Base-by-base conservation (phyloP, 2,797 vertebrate genomes). In the Protonibea diacanthus region DNA sequence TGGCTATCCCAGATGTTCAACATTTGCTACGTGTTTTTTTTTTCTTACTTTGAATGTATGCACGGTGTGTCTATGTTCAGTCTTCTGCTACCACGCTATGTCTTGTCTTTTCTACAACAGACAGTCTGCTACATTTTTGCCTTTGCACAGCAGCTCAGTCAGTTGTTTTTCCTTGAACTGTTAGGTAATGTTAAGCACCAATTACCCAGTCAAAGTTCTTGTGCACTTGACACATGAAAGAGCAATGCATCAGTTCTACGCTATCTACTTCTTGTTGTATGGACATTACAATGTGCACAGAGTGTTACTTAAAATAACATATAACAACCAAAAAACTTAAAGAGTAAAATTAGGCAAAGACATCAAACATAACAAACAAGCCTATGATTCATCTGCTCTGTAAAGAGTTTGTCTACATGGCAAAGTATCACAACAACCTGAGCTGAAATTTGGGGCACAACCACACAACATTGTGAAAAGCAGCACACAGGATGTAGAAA, bases 201-300 rank as follows among this genome's bases (percentile, higher is more conserved):
- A 6, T 52, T 40, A 51, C 42, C 17, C 44, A 59, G 27, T 58
- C 56, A 76, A 71, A 68, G 67, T 68, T 40, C 73, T 49, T 25
- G 10, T 64, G 6, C 15, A 13, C 8, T 38, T 45, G 1, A 25
- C 5, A n/a, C 20, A 21, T 20, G 12, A 15, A 27, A 20, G 20
- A 29, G 17, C 27, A 42, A 12, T 29, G 25, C 20, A 59, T 51
- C 13, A 11, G 9, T 40, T 40, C 1, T 63, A 2, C 27, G 25
- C 2, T 20, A 1, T 18, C 13, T 3, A 64, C 5, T 10, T 47
- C 1, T n/a, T 59, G 11, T 20, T 45, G 18, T 9, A 45, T 60
- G 47, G 11, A 44, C n/a, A 45, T 66, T 13, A 48, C 3, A 42
- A 9, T 21, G 4, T 49, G 14, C 33, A 27, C n/a, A 61, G 6